Percentiles rank a stretch among this genome's conserved stretches.
phyloP scores from a whole-genome alignment of 2,113 vertebrate genomes.

The Anarrhichthys ocellatus region DNA sequence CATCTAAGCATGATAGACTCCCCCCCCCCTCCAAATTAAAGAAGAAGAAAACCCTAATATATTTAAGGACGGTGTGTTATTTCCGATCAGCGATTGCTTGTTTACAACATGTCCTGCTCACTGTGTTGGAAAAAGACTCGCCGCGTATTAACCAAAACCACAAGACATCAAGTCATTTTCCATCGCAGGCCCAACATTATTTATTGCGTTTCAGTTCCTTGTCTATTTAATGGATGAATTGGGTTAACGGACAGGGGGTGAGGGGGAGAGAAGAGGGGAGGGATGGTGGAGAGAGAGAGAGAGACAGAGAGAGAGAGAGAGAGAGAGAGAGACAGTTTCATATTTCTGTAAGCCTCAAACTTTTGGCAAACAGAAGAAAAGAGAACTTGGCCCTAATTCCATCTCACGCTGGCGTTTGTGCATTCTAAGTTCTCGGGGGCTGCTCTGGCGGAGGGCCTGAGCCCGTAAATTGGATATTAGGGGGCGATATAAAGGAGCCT shows the following conservation, averaged over 20 bases:
- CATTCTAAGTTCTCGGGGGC: constrained; percentile 81
- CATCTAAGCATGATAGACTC: constrained; percentile 69
- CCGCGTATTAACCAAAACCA: constrained; percentile 53
- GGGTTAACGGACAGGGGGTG: constrained; percentile 55
- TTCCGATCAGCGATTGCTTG: constrained; percentile 57
- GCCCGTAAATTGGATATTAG: constrained; percentile 87
- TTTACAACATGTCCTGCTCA: constrained; percentile 54
- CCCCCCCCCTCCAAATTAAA: constrained; percentile 33
- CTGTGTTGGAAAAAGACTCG: constrained; percentile 36
- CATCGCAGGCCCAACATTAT: constrained; percentile 42
- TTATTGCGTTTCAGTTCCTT: constrained; percentile 70
- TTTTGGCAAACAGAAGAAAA: constrained; percentile 82
- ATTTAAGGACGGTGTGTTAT: constrained; percentile 50
- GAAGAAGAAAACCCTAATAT: constrained; percentile 38
- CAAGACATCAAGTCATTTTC: constrained; percentile 57
- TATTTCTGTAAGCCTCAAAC: constrained; percentile 84
- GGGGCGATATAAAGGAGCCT: constrained; percentile 83
- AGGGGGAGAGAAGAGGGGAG: constrained; percentile 4
- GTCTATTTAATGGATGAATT: constrained; percentile 75
- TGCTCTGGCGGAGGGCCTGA: constrained; percentile 81
- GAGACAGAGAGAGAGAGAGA: no score
- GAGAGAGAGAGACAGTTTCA: constrained; percentile 74
- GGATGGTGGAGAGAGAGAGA: background rate
- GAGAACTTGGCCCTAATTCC: constrained; percentile 83
- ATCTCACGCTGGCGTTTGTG: constrained; percentile 81